Base-by-base conservation (phyloP, 2,888 invertebrate species). In the Synergus gifuensis region DNA sequence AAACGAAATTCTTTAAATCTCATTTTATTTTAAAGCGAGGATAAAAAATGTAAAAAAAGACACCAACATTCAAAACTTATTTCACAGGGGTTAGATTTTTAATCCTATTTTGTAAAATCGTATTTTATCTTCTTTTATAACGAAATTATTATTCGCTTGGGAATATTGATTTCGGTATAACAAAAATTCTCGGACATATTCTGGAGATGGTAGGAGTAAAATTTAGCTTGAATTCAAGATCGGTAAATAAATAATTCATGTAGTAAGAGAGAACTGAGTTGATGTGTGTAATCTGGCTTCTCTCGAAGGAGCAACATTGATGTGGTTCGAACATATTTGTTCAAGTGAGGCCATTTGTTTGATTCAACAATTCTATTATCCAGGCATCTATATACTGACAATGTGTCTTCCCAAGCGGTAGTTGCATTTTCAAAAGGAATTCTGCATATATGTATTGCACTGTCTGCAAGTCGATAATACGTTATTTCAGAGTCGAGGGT, bases 161-260 rank as follows among this genome's bases (percentile, higher is more conserved):
- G 8, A 67, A 44, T 67, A 67, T 67, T 67, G 36, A 36, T 5
- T 36, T 36, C 36, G 36, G 5, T 36, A 36, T 36, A 36, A 36
- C 0, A 36, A 36, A 36, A 36, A 44, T 11, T 44, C 66, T 16
- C 0, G 22, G 8, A 44, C 2, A 18, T 62, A 22, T 62, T 64
- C 18, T 42, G 16, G 42, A n/a, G 14, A n/a, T 12, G 5, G 36
- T 16, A 73, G 73, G 16, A 73, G 49, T 49, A 36, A 73, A 42
- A 28, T 73, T 73, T 36, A 36, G 11, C 44, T 18, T 44, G 66
- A n/a, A 64, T 67, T 22, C 67, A 67, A 67, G 18, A 36, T 49
- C n/a, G 28, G 49, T 11, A 36, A 11, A 73, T 73, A 36, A 54
- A 73, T 73, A 54, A 73, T 73, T 73, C 73, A 73, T 73, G 73